A percentile compares a stretch with the other conserved stretches of the same genome.
Evolutionary conservation across 2,113 vertebrate genomes (phyloP).

Genomic region (Melanostigma gelatinosum): DNA sequence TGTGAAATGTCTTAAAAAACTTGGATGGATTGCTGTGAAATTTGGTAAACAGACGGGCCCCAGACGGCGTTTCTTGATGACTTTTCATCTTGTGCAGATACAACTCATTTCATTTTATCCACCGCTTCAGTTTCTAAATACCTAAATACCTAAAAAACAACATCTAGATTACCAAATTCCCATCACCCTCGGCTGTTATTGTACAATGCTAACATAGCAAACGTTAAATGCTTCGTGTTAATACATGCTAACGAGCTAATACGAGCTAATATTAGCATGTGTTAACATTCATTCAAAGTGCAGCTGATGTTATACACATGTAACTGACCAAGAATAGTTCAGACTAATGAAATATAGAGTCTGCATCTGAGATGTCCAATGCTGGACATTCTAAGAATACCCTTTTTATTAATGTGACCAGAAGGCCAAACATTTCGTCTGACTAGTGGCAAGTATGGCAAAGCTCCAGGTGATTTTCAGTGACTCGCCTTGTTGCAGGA

Average conservation of each 20-base stretch:
- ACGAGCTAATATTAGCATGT: background rate
- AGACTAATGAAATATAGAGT: too few species aligned
- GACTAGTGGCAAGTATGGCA: too few species aligned
- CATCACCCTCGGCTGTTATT: background rate
- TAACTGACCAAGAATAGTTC: too few species aligned
- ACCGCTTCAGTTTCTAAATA: background rate
- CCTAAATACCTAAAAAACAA: background rate
- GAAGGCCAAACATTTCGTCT: too few species aligned
- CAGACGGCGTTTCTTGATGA: background rate
- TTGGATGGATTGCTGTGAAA: background rate
- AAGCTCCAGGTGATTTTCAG: too few species aligned
- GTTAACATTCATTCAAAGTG: background rate
- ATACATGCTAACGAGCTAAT: too few species aligned
- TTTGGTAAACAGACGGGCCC: background rate
- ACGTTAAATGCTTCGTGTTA: background rate
- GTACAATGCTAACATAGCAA: too few species aligned
- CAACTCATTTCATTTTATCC: background rate
- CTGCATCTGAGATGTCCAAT: too few species aligned
- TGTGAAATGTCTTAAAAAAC: slow-evolving; percentile 23
- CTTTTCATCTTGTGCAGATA: background rate
- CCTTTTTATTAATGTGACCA: too few species aligned
- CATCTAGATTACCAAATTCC: background rate
- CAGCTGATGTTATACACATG: background rate
- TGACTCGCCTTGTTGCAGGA: background rate
- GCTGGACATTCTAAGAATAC: too few species aligned